Evolutionary conservation across 2,888 invertebrate genomes (phyloP).

Genomic region (Cephus sareptanus): DNA sequence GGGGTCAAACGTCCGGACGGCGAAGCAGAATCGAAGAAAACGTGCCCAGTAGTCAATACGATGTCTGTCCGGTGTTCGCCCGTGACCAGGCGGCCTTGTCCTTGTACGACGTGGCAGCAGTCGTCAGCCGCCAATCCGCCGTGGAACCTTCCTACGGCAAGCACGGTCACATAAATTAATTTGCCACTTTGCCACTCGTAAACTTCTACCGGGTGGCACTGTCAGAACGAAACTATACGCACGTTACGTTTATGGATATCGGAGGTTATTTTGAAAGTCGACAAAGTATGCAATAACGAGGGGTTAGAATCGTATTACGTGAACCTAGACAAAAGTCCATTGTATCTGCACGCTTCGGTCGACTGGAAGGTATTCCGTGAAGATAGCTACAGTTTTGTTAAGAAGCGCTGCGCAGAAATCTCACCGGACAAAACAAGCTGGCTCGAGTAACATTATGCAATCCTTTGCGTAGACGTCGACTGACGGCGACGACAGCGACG

Average conservation of each 20-base stretch:
- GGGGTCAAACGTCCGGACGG: conserved; percentile 2
- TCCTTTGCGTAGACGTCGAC: conserved; percentile 26
- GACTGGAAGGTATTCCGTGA: not conserved
- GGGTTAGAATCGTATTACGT: not conserved
- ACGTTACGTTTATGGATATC: not conserved
- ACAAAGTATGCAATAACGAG: not conserved
- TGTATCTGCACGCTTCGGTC: not conserved
- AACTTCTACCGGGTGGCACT: not conserved
- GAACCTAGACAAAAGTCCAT: not conserved
- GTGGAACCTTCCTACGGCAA: conserved; percentile 43
- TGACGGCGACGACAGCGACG: not conserved
- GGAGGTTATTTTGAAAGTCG: not conserved
- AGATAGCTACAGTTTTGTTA: not conserved
- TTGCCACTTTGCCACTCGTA: not conserved
- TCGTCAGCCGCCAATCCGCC: conserved; percentile 27
- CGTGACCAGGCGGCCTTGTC: conserved; percentile 63
- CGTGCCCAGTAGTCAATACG: conserved; percentile 27
- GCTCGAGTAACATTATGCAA: conserved; percentile 44
- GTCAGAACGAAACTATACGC: not conserved
- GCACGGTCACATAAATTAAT: not conserved
- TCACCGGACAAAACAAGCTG: not conserved
- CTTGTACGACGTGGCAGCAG: conserved; percentile 51
- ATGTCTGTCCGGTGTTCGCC: conserved; percentile 40
- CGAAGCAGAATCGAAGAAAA: conserved; percentile 12
- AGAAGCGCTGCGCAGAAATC: not conserved